Evolutionary conservation across 2,113 vertebrate species (phyloP).

Genomic region (Dinomys branickii): DNA sequence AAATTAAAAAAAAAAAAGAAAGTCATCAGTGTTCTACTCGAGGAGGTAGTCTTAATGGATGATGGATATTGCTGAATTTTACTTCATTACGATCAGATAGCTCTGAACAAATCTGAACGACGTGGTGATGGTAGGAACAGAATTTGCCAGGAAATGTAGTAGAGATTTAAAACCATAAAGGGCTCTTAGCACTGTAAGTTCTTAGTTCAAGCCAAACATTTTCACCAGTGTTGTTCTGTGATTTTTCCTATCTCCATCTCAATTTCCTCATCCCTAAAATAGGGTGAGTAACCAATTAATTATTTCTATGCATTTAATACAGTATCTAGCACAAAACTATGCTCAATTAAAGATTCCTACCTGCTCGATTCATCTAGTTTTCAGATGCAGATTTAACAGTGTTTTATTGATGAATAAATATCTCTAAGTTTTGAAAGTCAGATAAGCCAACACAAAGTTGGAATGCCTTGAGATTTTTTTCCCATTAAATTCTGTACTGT

Average conservation of each 20-base stretch:
- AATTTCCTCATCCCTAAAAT: background rate
- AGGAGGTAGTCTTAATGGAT: background rate
- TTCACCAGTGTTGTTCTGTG: background rate
- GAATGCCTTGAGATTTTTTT: background rate
- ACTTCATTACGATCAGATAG: background rate
- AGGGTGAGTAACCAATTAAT: background rate
- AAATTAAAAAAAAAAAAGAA: too few species aligned
- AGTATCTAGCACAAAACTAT: background rate
- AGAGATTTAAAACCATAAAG: background rate
- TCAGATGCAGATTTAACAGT: background rate
- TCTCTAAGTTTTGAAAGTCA: background rate
- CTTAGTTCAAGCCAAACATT: background rate
- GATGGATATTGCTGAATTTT: background rate
- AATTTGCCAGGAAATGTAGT: background rate
- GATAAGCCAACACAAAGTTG: background rate
- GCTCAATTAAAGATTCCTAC: background rate
- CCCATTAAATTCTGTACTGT: background rate
- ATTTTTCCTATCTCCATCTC: background rate
- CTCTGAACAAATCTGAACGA: background rate
- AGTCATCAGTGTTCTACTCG: background rate
- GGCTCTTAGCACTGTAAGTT: background rate
- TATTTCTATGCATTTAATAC: background rate
- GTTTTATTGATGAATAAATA: background rate
- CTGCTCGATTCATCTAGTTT: background rate
- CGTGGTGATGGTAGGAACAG: background rate